phyloP scores from a whole-genome alignment of 2,113 vertebrate genomes.

The Cebus imitator region DNA sequence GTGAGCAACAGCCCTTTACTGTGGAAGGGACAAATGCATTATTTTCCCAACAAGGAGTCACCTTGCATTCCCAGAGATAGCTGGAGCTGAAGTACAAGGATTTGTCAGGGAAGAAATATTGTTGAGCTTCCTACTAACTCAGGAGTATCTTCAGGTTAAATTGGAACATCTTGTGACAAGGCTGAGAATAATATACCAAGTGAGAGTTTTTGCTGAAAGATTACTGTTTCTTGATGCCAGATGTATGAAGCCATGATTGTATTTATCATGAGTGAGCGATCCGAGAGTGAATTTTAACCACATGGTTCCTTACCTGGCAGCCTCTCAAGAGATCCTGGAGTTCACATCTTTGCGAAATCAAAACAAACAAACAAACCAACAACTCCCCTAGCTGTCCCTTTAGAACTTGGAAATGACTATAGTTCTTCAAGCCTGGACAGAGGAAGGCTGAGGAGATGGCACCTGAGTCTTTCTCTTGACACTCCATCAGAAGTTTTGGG shows the following conservation, averaged over 20 bases:
- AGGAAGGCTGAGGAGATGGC: not conserved
- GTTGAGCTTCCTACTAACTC: not conserved
- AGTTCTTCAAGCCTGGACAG: not conserved
- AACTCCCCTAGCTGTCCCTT: not conserved
- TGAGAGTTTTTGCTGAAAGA: constrained; percentile 10
- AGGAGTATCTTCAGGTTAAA: not conserved
- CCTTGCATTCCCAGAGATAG: not conserved
- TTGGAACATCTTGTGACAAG: constrained; percentile 5
- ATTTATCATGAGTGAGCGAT: not conserved
- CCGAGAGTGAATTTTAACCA: not conserved
- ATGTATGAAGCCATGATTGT: not conserved
- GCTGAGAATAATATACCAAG: not conserved
- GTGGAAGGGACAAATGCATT: not conserved
- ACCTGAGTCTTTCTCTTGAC: not conserved
- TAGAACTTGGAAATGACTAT: not conserved
- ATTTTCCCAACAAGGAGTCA: not conserved
- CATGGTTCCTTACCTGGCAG: not conserved
- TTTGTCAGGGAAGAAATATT: constrained; percentile 31
- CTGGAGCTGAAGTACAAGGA: not conserved
- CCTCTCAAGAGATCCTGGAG: not conserved
- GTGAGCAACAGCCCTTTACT: not conserved
- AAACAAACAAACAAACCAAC: not conserved
- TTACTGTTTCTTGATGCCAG: not conserved
- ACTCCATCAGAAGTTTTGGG: not conserved
- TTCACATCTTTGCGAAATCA: not conserved